Percentiles rank a stretch among this genome's conserved stretches.
Conservation (phyloP, 2,888 invertebrate genomes). For the Parnassius orleans region DNA sequence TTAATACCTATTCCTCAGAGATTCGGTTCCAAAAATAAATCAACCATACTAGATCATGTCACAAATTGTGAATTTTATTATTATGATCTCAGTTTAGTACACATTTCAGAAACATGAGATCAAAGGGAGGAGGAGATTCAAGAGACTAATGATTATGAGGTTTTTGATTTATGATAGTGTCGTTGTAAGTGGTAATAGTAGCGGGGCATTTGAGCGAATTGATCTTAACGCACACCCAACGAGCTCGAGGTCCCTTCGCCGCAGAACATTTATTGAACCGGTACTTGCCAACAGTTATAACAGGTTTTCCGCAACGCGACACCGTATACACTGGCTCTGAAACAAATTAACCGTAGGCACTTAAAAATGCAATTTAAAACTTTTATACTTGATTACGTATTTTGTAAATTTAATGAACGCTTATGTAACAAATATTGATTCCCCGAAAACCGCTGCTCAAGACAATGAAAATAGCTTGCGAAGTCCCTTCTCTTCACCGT, state of each 20-base stretch:
- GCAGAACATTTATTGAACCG: slow-evolving; percentile 30
- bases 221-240: slow-evolving; percentile 40
- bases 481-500: no score
- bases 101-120: no score
- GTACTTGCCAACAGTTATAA: slow-evolving; percentile 40
- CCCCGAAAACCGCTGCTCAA: neutral
- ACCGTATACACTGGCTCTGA: slow-evolving; percentile 33
- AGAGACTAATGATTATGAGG: slow-evolving; percentile 26
- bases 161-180: slow-evolving; percentile 21
- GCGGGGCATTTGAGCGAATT: slow-evolving; percentile 37
- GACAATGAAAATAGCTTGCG: neutral
- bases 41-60: no score
- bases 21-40: no score
- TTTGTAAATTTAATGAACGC: no score
- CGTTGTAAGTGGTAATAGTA: slow-evolving; percentile 34
- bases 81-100: no score
- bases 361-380: no score
- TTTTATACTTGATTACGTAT: no score
- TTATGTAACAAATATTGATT: no score
- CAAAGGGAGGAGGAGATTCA: neutral
- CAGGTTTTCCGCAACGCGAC: slow-evolving; percentile 45
- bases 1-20: no score
- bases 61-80: no score
- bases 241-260: slow-evolving; percentile 25
- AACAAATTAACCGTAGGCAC: slow-evolving; percentile 5